Percentiles rank a stretch among this genome's conserved stretches.
These are phyloP conservation scores for Drosophila dives DNA, from an alignment of 2,888 invertebrate species.

Conservation along the genomic window DNA sequence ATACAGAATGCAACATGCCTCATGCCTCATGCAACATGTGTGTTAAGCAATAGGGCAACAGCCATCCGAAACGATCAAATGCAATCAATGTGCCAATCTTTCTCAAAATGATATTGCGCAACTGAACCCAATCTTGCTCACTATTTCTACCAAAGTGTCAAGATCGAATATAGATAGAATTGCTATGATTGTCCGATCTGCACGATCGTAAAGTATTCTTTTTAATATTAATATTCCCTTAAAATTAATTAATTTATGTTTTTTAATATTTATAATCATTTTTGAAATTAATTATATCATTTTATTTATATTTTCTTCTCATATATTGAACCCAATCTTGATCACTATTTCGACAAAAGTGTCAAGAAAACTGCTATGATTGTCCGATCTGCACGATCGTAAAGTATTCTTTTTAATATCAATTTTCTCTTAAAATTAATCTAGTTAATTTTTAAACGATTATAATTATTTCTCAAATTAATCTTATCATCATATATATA, in stretches of 20 bases:
- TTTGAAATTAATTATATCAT: too few species aligned
- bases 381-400: neutral
- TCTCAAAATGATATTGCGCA: slow-evolving; percentile 37
- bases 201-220: neutral
- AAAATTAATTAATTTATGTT: too few species aligned
- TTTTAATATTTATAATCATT: too few species aligned
- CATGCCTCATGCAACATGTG: slow-evolving; percentile 50
- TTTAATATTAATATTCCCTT: neutral
- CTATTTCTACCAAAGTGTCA: neutral
- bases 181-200: neutral
- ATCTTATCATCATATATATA: neutral
- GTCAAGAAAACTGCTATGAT: neutral
- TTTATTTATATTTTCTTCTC: too few species aligned
- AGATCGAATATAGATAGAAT: neutral
- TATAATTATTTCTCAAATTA: neutral
- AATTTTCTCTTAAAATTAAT: neutral
- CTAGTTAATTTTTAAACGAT: too few species aligned
- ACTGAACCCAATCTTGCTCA: slow-evolving; percentile 37
- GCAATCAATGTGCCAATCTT: slow-evolving; percentile 60
- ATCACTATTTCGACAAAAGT: slow-evolving; percentile 7
- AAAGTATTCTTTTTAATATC: neutral
- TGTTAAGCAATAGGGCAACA: slow-evolving; percentile 42
- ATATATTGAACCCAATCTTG: slow-evolving; percentile 20
- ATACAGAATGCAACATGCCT: slow-evolving; percentile 51
- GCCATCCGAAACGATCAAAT: slow-evolving; percentile 45